phyloP scores from a whole-genome alignment of 2,888 invertebrate genomes.

The Brenthis ino region DNA sequence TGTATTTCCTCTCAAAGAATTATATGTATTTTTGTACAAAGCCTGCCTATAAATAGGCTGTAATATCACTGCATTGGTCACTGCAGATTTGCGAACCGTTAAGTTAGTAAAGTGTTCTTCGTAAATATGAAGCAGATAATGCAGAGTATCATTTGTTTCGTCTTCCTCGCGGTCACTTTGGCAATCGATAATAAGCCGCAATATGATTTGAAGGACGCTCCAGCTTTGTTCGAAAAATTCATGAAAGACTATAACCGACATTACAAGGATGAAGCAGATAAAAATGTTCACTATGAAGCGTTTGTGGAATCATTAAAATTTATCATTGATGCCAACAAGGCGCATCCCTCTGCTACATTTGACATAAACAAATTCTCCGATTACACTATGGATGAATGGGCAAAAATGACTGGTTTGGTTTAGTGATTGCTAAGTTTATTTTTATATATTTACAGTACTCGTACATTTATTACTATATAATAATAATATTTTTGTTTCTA shows the following conservation, averaged over 20 bases:
- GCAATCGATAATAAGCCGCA: background rate
- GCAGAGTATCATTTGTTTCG: background rate
- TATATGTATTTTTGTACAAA: no score
- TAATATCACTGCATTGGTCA: no score
- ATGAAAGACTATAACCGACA: slow-evolving; percentile 47
- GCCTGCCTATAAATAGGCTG: no score
- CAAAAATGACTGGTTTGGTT: slow-evolving; percentile 30
- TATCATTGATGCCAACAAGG: slow-evolving; percentile 45
- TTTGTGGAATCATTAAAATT: slow-evolving; percentile 47
- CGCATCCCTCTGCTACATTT: slow-evolving; percentile 40
- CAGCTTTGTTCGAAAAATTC: slow-evolving; percentile 49
- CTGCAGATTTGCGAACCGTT: no score
- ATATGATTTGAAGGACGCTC: background rate
- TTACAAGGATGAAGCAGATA: slow-evolving; percentile 54
- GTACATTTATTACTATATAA: no score
- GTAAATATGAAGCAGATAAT: background rate
- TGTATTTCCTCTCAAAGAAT: no score
- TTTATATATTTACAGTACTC: no score
- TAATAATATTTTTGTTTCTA: no score
- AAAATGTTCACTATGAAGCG: slow-evolving; percentile 46
- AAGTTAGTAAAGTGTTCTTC: no score
- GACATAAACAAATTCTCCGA: slow-evolving; percentile 56
- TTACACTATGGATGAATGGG: slow-evolving; percentile 48
- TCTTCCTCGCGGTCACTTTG: slow-evolving; percentile 1
- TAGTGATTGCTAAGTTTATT: no score